Evolutionary conservation across 2,113 vertebrate species (phyloP), one percentile per base, ranked within the genome.

Genomic region (Centropristis striata): DNA sequence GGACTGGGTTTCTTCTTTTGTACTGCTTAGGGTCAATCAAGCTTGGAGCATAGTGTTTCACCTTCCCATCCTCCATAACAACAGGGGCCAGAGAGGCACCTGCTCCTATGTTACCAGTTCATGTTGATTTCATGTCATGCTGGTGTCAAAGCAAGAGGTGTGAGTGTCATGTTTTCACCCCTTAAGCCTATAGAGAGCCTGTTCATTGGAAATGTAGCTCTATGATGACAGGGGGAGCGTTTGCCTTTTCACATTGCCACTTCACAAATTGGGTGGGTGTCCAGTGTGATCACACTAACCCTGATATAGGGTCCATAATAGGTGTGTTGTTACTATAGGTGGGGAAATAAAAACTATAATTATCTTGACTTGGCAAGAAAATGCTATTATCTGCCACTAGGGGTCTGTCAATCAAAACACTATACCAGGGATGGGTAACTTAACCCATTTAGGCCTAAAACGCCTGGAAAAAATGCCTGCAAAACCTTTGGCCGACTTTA

Each of bases 61-160:
- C 25, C 21, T 58, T 20, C 6, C 18, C 8, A 23, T 65, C 58
- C 23, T 47, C 5, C 28, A 66, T 77, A 16, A 53, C 36, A 59
- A 21, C 53, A 71, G 27, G 27, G 41, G 15, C 8, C 8, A 0
- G 13, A 72, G 42, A 41, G 36, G 25, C 36, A 42, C 23, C 32
- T 36, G 54, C 39, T 65, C 51, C 23, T 60, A 41, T 51, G 55
- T 71, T 46, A 78, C 18, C 15, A 21, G 70, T 53, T 68, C 25
- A 61, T 74, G 37, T 68, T 81, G 27, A 68, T 74, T 60, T 60
- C 51, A 47, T 74, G 78, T 57, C 57, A 63, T 37, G 66, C 47
- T 63, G 47, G 20, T 12, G 18, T 71, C 47, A 47, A 18, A 72
- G 51, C 44, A 23, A 65, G 50, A 64, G 36, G 23, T 44, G 39